These are phyloP conservation scores for Merops nubicus DNA, from an alignment of 2,113 vertebrate species.

Conservation along the genomic window DNA sequence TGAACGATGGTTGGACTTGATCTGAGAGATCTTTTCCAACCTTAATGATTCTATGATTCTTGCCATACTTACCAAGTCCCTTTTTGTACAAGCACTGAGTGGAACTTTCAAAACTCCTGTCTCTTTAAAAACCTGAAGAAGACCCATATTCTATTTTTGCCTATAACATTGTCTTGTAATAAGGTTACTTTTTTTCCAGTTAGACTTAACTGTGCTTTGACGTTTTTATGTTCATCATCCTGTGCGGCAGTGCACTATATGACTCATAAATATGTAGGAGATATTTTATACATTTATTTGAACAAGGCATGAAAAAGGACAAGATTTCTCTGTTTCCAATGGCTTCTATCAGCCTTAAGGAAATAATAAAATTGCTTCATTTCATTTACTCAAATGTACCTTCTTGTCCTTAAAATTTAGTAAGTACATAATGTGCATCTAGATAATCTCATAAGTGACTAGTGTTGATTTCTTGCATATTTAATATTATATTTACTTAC, in stretches of 20 bases:
- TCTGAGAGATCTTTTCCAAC: too few species aligned
- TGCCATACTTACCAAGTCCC: accelerated
- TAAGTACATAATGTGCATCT: background rate
- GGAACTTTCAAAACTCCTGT: background rate
- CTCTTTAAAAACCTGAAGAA: background rate
- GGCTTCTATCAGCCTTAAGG: background rate
- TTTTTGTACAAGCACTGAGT: background rate
- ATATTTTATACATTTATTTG: constrained; percentile 2
- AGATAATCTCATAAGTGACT: background rate
- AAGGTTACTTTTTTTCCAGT: background rate
- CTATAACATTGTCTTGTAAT: background rate
- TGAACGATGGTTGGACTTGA: too few species aligned
- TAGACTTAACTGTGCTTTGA: background rate
- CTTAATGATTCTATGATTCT: too few species aligned
- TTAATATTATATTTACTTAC: background rate
- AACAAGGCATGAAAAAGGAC: background rate
- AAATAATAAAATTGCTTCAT: background rate
- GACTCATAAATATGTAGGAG: background rate
- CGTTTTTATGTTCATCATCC: background rate
- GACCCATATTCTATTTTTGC: background rate
- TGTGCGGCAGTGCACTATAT: background rate
- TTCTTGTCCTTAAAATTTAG: background rate
- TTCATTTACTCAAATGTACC: background rate
- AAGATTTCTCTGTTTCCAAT: background rate
- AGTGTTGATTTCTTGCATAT: background rate